These are phyloP conservation scores for Akabosia matsudoensis DNA, from an alignment of 1,140 invertebrate species.

Conservation along the genomic window DNA sequence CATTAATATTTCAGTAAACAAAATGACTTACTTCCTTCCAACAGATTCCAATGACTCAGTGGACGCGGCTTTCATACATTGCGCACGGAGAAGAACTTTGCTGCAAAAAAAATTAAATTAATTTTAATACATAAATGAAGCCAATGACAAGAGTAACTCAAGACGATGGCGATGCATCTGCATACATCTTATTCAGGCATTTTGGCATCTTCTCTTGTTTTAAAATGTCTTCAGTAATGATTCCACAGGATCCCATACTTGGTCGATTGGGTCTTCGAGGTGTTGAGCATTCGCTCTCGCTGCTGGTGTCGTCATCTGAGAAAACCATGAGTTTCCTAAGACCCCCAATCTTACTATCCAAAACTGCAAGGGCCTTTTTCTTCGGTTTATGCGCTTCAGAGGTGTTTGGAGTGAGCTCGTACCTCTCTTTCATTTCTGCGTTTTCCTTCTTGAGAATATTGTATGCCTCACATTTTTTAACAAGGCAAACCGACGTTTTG, in stretches of 20 bases:
- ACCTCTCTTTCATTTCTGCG: background rate
- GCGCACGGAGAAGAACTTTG: background rate
- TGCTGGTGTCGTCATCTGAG: background rate
- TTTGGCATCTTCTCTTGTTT: background rate
- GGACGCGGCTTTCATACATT: background rate
- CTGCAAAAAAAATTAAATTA: background rate
- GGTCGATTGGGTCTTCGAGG: background rate
- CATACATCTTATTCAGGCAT: background rate
- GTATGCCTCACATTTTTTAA: background rate
- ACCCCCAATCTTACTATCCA: too few relatives aligned
- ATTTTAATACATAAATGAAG: background rate
- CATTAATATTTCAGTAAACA: too few relatives aligned
- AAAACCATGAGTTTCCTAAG: background rate
- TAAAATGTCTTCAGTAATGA: background rate
- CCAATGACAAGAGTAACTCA: background rate
- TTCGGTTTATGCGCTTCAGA: too few relatives aligned
- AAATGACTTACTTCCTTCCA: slow-evolving; percentile 1
- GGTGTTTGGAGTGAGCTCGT: background rate
- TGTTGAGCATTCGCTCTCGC: background rate
- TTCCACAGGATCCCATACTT: slow-evolving; percentile 17
- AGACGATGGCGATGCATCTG: background rate
- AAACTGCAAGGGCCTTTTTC: too few relatives aligned
- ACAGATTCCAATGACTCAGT: slow-evolving; percentile 2
- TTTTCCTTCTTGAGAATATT: background rate
- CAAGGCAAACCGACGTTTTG: background rate